Base-by-base conservation (phyloP, 2,888 invertebrate genomes). In the Dione vanillae region DNA sequence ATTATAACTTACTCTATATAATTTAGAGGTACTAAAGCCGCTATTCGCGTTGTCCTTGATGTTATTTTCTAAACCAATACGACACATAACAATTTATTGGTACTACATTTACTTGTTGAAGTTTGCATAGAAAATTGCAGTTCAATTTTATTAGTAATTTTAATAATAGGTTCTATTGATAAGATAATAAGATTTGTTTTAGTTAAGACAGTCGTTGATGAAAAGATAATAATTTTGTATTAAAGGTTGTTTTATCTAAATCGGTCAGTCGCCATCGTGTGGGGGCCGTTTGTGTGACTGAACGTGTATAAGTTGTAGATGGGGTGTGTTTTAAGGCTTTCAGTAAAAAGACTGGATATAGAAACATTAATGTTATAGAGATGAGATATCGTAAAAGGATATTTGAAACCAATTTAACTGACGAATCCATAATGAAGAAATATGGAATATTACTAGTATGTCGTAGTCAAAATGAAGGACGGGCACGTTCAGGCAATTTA, bases 201-300 rank as follows among this genome's bases (percentile, higher is more conserved):
- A 65, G 43, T 56, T 62, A 47, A 37, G n/a, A 19, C 49, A 0
- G 62, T 71, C 67, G 20, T 68, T 52, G 61, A 62, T 54, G 68
- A 72, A 78, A 77, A 66, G 65, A 45, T 69, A 69, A 69, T 65
- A 70, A 68, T 77, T 81, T 79, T 75, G 73, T 77, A 77, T 78
- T 78, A 79, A 78, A 77, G 78, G 77, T 78, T 80, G 84, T 85
- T 86, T 87, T 85, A 85, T 88, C 86, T 87, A 86, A 88, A 87
- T 89, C 87, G 88, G 89, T 87, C 87, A 87, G 78, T 78, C 76
- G 79, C 80, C 86, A 79, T 87, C 88, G 86, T 88, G 88, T 88
- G 88, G 86, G 88, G 87, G 88, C 86, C 80, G 75, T 82, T 79
- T 83, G 81, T 87, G 85, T 86, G 87, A 86, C 85, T 84, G 81